Base-by-base conservation (phyloP, 2,888 invertebrate species). In the Macaria liturata region DNA sequence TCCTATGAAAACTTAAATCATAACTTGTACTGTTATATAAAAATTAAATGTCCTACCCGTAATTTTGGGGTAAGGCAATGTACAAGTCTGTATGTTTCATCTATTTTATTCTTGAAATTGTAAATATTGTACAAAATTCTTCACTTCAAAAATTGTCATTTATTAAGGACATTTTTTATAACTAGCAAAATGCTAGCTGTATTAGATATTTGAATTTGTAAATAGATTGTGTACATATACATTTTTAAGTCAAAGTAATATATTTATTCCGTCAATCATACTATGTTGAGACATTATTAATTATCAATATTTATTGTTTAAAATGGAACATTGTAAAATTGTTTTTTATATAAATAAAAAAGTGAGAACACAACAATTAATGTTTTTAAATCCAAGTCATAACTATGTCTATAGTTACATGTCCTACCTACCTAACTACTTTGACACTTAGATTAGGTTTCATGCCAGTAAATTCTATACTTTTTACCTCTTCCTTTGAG, bases 331-430 rank as follows among this genome's bases (percentile, higher is more conserved):
- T 84, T 88, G 84, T 88, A 86, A 88, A 84, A 83, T 84, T 86
- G 86, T 91, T 90, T 37, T 91, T 91, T 86, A 86, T 88, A 87
- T 87, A 76, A 88, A 81, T 83, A 83, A 88, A 89, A 81, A 77
- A 72, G 70, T 80, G 74, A 63, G 67, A 80, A 78, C 34, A 71
- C 58, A 60, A 42, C 58, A 61, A 62, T 58, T 48, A 62, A 73
- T 66, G 42, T n/a, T 42, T 42, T 42, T 42, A 3, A 42, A 42
- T 42, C 4, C 34, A 37, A 37, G 7, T 37, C 3, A 37, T 37
- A 2, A 20, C 20, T 20, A 20, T 20, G 20, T 20, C 20, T 20
- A 20, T 20, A 20, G 20, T 20, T 20, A 2, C 20, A 20, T 20
- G 2, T 1, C 20, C 20, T 20, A 20, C 20, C 20, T 20, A 20